phyloP scores from a whole-genome alignment of 2,888 invertebrate species.

The Eucera pruinosa region DNA sequence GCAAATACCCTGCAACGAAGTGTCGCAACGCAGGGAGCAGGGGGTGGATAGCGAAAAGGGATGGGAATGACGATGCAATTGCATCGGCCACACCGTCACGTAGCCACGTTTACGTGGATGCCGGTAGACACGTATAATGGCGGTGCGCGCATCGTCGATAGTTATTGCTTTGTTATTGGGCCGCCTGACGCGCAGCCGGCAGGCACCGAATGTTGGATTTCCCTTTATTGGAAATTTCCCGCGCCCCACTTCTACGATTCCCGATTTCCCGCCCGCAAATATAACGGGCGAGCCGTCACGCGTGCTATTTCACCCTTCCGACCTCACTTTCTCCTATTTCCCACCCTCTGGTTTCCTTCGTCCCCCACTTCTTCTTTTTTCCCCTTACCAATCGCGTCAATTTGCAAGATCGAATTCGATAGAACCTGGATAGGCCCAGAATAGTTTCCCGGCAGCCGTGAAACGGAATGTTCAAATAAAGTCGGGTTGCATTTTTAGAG shows the following conservation, averaged over 20 bases:
- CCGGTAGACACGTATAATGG: slow-evolving; percentile 63
- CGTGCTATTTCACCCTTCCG: slow-evolving; percentile 55
- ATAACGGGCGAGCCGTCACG: slow-evolving; percentile 63
- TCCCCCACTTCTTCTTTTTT: slow-evolving; percentile 10
- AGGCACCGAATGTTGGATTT: slow-evolving; percentile 65
- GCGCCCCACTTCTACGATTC: slow-evolving; percentile 65
- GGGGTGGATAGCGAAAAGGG: not conserved
- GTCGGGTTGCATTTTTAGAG: not conserved
- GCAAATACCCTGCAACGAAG: slow-evolving; percentile 28
- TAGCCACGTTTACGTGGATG: slow-evolving; percentile 64
- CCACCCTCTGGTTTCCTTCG: not conserved
- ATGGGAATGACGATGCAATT: slow-evolving; percentile 54
- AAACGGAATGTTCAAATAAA: slow-evolving; percentile 10
- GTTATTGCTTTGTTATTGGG: slow-evolving; percentile 74
- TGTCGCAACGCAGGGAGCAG: slow-evolving; percentile 16
- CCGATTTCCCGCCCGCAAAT: slow-evolving; percentile 66
- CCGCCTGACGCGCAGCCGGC: slow-evolving; percentile 50
- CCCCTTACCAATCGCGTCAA: not conserved
- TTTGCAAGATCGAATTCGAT: not conserved
- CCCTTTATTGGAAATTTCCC: slow-evolving; percentile 73
- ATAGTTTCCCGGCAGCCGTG: not conserved
- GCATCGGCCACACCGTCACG: slow-evolving; percentile 53
- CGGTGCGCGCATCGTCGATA: slow-evolving; percentile 66
- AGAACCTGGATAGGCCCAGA: not conserved
- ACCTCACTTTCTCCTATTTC: slow-evolving; percentile 33